These are phyloP conservation scores for Drosophila eohydei DNA, from an alignment of 2,888 invertebrate genomes.

Conservation along the genomic window DNA sequence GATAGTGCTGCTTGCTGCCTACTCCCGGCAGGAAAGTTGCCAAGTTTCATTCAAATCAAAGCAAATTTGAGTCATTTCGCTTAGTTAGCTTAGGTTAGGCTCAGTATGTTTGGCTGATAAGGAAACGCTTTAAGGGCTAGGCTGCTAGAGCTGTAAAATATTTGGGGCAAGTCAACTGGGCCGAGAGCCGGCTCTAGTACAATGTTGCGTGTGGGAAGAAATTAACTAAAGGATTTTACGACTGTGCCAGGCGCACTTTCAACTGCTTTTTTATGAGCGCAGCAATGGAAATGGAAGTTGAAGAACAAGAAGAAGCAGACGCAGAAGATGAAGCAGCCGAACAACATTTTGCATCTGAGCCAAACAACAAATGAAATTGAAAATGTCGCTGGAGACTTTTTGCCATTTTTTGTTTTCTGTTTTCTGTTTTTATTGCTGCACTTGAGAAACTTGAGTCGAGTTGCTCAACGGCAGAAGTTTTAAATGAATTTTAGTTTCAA, in stretches of 20 bases:
- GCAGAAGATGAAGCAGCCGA: not conserved
- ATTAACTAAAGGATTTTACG: slow-evolving; percentile 39
- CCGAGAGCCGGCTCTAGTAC: slow-evolving; percentile 1
- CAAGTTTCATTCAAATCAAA: not conserved
- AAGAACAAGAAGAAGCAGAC: not conserved
- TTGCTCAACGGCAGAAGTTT: slow-evolving; percentile 4
- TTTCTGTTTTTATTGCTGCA: slow-evolving; percentile 8
- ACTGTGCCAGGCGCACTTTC: slow-evolving; percentile 17
- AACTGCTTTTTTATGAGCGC: slow-evolving; percentile 38
- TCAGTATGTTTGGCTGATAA: not conserved
- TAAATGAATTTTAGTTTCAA: slow-evolving; percentile 11
- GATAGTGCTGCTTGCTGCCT: not conserved
- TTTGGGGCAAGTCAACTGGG: not conserved
- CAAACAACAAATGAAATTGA: slow-evolving; percentile 27
- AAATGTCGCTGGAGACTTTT: slow-evolving; percentile 23
- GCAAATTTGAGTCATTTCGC: not conserved
- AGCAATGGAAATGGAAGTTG: slow-evolving; percentile 1
- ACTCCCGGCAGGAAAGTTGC: too few relatives aligned
- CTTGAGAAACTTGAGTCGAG: slow-evolving; percentile 8
- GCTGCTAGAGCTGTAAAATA: not conserved
- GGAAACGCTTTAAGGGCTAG: not conserved
- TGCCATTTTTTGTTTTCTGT: not conserved
- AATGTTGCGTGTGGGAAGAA: slow-evolving; percentile 57
- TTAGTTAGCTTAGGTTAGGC: not conserved
- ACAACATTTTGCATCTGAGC: slow-evolving; percentile 12